Base-by-base conservation (phyloP, 2,888 invertebrate species). In the Euproctis similis region DNA sequence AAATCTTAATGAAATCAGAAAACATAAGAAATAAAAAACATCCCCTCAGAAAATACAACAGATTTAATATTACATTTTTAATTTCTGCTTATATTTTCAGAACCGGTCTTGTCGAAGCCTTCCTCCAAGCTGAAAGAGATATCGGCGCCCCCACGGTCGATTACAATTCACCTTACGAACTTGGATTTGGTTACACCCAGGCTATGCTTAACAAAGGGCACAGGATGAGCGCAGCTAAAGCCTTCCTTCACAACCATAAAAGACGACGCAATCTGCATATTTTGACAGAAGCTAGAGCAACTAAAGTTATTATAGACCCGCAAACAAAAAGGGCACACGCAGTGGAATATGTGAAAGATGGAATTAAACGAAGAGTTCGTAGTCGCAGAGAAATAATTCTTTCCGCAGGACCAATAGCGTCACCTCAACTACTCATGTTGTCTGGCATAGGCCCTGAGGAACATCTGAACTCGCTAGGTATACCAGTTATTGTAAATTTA, bases 381-480 rank as follows among this genome's bases (percentile, higher is more conserved):
- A 92, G 92, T 3, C 86, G 86, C 21, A 91, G 92, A 54, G 95
- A 95, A 76, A 88, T 97, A 0, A 92, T 97, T 36, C 57, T 97
- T 10, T 90, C 93, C 6, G 95, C 94, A 0, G 97, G 97, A 1
- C 88, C 95, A 1, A 90, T 97, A 38, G 94, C 92, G 51, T 92
- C 95, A 0, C 95, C 97, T 0, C 96, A 97, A 65, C 62, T 97
- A 8, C 86, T 97, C n/a, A 93, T 97, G 93, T 70, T 97, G 1
- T 95, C 95, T 3, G 95, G 95, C 7, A 62, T 89, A 8, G 89
- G 89, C 0, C 88, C 88, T 0, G 65, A 69, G 34, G 72, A 88
- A 36, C 85, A 90, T 53, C 71, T 91, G 1, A 61, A 84, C 34
- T 69, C 80, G 5, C 69, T 88, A 3, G 84, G 82, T 0, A 87